phyloP scores from a whole-genome alignment of 2,113 vertebrate species.

The Motacilla tschutschensis region DNA sequence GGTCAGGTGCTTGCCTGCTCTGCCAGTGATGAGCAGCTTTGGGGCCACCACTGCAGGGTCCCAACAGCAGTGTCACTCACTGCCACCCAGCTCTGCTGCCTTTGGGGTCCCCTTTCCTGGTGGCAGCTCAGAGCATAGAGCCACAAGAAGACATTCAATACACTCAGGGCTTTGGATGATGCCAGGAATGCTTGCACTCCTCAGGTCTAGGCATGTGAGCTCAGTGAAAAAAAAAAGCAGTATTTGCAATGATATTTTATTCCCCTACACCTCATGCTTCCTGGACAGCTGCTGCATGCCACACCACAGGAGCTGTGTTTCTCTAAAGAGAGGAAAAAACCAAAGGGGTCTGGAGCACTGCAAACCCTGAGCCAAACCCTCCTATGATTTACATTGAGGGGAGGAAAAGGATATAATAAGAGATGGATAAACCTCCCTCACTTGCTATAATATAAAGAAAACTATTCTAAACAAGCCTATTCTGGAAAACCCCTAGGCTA shows the following conservation, averaged over 20 bases:
- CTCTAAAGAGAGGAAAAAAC: neutral
- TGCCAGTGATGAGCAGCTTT: neutral
- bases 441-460: slow-evolving; percentile 1
- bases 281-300: neutral
- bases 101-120: neutral
- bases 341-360: neutral
- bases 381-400: neutral
- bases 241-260: neutral
- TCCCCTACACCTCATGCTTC: neutral
- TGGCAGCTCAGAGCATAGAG: neutral
- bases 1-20: rapidly evolving
- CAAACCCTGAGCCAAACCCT: neutral
- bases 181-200: neutral
- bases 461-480: slow-evolving; percentile 17
- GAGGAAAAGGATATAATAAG: neutral
- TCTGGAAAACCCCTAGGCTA: slow-evolving; percentile 23
- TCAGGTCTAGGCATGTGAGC: neutral
- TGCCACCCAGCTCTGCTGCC: neutral
- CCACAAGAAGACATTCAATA: neutral
- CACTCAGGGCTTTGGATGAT: rapidly evolving
- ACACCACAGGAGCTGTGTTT: neutral
- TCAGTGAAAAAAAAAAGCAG: neutral
- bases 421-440: neutral
- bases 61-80: neutral
- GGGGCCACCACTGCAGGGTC: neutral